Percentiles rank a stretch among this genome's conserved stretches.
phyloP scores from a whole-genome alignment of 2,888 invertebrate species.

The Creontiades dilutus region DNA sequence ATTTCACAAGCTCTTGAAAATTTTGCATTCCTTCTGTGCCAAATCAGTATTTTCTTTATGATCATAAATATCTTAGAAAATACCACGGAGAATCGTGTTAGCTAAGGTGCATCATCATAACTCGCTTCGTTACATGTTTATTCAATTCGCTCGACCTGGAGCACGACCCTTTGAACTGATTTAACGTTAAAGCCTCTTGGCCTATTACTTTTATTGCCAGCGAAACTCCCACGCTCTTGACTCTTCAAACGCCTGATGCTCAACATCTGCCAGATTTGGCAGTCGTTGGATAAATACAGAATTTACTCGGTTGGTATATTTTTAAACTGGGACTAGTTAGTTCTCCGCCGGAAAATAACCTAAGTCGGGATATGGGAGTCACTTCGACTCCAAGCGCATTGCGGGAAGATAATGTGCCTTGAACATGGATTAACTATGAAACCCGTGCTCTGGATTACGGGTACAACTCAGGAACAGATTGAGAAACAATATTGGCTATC shows the following conservation, averaged over 20 bases:
- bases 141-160: not conserved
- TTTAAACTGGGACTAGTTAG: constrained; percentile 25
- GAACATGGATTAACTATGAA: no score
- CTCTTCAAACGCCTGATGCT: constrained; percentile 59
- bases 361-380: not conserved
- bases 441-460: no score
- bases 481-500: no score
- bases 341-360: not conserved
- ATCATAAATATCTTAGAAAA: no score
- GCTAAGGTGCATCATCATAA: not conserved
- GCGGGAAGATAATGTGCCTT: no score
- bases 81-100: no score
- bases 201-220: not conserved
- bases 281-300: constrained; percentile 67
- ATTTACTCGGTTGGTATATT: constrained; percentile 61
- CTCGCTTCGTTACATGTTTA: not conserved
- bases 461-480: no score
- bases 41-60: no score
- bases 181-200: not conserved
- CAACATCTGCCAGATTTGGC: constrained; percentile 69
- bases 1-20: no score
- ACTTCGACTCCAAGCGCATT: not conserved
- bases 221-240: constrained; percentile 57
- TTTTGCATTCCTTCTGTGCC: no score
- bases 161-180: not conserved